Base-by-base conservation (phyloP, 2,888 invertebrate species). In the Malthinus seriepunctatus region DNA sequence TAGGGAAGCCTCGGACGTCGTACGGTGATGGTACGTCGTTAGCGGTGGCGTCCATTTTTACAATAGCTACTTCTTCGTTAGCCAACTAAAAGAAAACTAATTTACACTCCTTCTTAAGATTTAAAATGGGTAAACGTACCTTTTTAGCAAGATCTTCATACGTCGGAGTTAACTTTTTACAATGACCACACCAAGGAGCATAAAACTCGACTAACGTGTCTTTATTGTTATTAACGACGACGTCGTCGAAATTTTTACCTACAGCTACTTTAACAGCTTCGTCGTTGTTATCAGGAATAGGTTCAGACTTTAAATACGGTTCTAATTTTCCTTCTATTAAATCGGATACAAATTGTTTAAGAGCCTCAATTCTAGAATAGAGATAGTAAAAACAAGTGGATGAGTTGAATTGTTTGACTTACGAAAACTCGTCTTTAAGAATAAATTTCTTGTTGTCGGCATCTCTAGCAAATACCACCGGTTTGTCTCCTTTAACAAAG, bases 111-210 rank as follows among this genome's bases (percentile, higher is more conserved):
- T 37, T 42, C 1, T 46, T 32, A 47, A 7, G 12, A 34, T 8
- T 12, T 8, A 34, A 14, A 31, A 35, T 48, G 23, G 12, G 39
- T 12, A 63, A 12, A 32, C 14, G n/a, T 45, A 88, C 87, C 82
- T 92, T 93, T 57, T 89, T 88, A 35, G 93, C 99, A 32, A 99
- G 83, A 79, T 99, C 97, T 59, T 97, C 97, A 80, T 86, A 99
- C 52, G 93, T 84, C 12, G 99, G 99, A 1, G 93, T 85, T 46
- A 99, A 84, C 78, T 92, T 93, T 81, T 99, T 98, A 83, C 99
- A 99, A 76, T 99, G 98, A 67, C 98, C 97, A 78, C 96, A 97
- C 97, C 97, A 98, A 1, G 97, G 97, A 33, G 98, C 98, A 79
- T 99, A 99, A 83, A 99, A 99, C 81, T 99, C 98, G 67, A 99